Percentiles rank a stretch among this genome's conserved stretches.
These are phyloP conservation scores for Eulemur macaco DNA, from an alignment of 2,113 vertebrate genomes.

Conservation along the genomic window DNA sequence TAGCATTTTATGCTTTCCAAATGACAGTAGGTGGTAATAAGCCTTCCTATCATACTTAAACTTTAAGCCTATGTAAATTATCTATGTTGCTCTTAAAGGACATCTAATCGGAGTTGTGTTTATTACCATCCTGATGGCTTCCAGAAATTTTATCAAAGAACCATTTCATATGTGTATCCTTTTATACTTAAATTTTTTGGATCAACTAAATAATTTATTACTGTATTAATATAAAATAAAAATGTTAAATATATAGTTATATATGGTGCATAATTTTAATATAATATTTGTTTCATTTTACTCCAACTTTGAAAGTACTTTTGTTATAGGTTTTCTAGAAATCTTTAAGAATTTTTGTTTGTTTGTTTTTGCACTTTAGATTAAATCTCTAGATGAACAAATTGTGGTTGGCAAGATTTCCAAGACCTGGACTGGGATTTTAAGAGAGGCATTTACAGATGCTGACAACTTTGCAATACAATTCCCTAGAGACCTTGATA, in stretches of 20 bases:
- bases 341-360: neutral
- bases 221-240: neutral
- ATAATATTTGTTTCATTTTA: neutral
- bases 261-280: neutral
- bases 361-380: constrained; percentile 79
- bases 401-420: constrained; percentile 91
- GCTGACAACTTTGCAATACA: constrained; percentile 93
- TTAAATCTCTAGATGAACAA: constrained; percentile 90
- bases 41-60: neutral
- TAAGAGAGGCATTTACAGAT: constrained; percentile 90
- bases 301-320: neutral
- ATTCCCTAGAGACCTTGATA: constrained; percentile 93
- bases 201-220: neutral
- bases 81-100: neutral
- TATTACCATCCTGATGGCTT: neutral
- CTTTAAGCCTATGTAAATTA: neutral
- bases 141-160: neutral
- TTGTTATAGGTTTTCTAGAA: neutral
- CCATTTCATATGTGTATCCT: neutral
- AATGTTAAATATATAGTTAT: neutral
- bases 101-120: neutral
- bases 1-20: neutral
- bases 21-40: neutral
- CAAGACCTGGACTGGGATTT: constrained; percentile 92
- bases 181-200: neutral